Evolutionary conservation across 2,888 invertebrate species (phyloP).

Genomic region (Euplagia quadripunctaria): DNA sequence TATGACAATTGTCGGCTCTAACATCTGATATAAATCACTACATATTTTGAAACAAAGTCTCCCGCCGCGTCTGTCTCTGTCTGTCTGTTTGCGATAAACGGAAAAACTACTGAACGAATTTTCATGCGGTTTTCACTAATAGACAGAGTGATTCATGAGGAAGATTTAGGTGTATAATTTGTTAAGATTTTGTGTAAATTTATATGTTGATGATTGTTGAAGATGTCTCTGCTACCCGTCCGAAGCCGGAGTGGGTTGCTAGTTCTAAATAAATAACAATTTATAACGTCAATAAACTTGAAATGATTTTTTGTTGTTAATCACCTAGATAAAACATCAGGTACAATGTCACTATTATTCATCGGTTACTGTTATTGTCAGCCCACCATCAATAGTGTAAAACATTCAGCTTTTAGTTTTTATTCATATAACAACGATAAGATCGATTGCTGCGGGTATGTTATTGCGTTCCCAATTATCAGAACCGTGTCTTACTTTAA

Average conservation of each 20-base stretch:
- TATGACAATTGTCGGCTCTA: background rate
- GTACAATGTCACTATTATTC: conserved; percentile 6
- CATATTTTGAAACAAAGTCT: too few species aligned
- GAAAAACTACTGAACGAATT: too few species aligned
- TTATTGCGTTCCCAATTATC: conserved; percentile 47
- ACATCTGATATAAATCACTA: background rate
- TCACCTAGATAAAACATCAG: conserved; percentile 14
- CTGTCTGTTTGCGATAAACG: too few species aligned
- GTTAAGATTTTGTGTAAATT: too few species aligned
- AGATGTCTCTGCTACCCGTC: too few species aligned
- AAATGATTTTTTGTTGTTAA: conserved; percentile 10
- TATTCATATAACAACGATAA: conserved; percentile 32
- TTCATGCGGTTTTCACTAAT: too few species aligned
- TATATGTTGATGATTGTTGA: too few species aligned
- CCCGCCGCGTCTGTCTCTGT: too few species aligned
- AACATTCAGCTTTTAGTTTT: conserved; percentile 12
- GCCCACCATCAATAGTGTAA: conserved; percentile 26
- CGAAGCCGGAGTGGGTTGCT: too few species aligned
- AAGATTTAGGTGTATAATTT: background rate
- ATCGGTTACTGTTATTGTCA: conserved; percentile 14
- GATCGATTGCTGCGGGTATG: conserved; percentile 38
- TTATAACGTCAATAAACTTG: conserved; percentile 11
- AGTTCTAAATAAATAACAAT: background rate
- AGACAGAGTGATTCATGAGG: too few species aligned
- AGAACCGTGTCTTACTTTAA: conserved; percentile 31